Conservation (phyloP, 2,888 invertebrate species). For the Apodemia hepburni region DNA sequence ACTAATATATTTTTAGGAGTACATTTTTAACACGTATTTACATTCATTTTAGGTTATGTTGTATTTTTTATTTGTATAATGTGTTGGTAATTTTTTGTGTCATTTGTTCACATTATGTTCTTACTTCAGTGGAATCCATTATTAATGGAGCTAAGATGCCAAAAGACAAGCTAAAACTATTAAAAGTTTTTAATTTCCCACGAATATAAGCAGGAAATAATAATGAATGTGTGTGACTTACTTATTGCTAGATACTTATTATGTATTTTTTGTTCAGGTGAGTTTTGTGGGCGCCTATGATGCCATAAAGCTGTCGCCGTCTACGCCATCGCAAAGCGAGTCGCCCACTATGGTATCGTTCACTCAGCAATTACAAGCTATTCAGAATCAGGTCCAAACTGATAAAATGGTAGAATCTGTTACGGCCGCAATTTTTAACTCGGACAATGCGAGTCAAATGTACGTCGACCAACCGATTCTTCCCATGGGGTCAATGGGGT, state of each 20-base stretch:
- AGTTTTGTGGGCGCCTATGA: conserved; percentile 62
- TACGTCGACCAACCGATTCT: conserved; percentile 48
- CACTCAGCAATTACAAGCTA: conserved; percentile 69
- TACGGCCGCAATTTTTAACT: conserved; percentile 73
- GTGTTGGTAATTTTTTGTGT: no score
- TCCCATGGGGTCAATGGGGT: conserved; percentile 43
- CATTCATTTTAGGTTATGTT: no score
- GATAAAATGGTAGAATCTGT: conserved; percentile 77
- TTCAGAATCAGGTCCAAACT: conserved; percentile 72
- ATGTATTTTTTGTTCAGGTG: conserved; percentile 38
- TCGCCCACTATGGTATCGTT: conserved; percentile 63
- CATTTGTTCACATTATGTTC: no score
- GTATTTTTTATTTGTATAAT: no score
- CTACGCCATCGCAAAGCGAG: conserved; percentile 51
- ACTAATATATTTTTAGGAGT: no score
- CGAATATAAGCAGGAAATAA: no score
- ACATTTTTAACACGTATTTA: no score
- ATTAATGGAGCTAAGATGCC: no score
- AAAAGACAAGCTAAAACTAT: no score
- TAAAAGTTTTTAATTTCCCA: no score
- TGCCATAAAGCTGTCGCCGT: conserved; percentile 78
- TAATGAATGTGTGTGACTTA: no score
- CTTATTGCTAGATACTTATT: background rate
- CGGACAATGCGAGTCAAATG: conserved; percentile 55
- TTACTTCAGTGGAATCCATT: no score